These are phyloP conservation scores for Notothenia rossii DNA, from an alignment of 2,113 vertebrate species.

Conservation along the genomic window DNA sequence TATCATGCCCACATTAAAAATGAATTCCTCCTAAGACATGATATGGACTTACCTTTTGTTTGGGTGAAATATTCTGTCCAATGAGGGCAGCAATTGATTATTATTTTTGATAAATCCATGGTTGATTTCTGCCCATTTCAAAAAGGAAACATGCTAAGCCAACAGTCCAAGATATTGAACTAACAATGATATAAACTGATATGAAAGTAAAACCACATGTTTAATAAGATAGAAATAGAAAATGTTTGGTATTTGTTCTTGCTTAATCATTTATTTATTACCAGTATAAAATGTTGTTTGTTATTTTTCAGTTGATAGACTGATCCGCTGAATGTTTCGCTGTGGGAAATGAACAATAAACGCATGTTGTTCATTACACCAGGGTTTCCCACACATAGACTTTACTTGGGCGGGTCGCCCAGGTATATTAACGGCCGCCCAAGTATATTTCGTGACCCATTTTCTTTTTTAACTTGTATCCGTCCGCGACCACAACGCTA, in stretches of 20 bases:
- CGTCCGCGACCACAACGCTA: too few species aligned
- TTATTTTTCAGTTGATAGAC: background rate
- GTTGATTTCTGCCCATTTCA: background rate
- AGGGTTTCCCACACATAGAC: too few species aligned
- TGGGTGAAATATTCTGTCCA: background rate
- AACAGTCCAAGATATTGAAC: background rate
- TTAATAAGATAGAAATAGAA: background rate
- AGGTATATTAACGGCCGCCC: too few species aligned
- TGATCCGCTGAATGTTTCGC: background rate
- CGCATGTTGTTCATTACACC: background rate
- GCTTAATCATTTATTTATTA: background rate
- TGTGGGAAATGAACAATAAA: background rate
- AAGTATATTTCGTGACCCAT: too few species aligned
- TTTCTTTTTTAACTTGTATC: too few species aligned
- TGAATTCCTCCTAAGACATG: background rate
- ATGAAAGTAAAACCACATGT: background rate
- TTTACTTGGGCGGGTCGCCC: too few species aligned
- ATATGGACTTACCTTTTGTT: background rate
- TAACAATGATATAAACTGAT: background rate
- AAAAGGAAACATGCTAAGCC: background rate
- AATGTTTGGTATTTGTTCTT: background rate
- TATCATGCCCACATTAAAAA: background rate
- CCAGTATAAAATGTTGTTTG: background rate
- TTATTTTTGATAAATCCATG: background rate
- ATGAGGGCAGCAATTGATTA: background rate